Evolutionary conservation across 1,140 invertebrate species (phyloP).

Genomic region (Bicyclus anynana): DNA sequence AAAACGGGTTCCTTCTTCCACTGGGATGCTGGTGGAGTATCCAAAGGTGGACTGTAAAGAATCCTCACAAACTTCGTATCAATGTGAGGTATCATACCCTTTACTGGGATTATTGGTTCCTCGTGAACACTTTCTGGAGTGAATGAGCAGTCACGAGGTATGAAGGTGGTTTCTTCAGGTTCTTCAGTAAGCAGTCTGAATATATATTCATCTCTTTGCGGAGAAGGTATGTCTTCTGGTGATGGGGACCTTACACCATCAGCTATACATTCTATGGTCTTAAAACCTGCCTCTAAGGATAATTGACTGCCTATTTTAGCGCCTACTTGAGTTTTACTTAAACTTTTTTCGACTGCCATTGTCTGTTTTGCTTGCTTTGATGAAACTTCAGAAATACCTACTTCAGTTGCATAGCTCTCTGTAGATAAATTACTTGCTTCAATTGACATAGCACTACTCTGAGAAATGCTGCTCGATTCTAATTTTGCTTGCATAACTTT

Average conservation of each 20-base stretch:
- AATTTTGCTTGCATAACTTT: not conserved
- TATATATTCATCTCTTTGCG: constrained; percentile 66
- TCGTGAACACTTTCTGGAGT: constrained; percentile 39
- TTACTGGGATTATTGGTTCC: constrained; percentile 62
- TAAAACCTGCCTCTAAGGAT: not conserved
- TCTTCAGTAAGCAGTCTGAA: constrained; percentile 57
- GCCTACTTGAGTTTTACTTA: not conserved
- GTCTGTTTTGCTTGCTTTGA: not conserved
- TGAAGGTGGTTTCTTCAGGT: constrained; percentile 38
- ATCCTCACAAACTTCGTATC: constrained; percentile 48
- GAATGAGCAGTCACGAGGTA: constrained; percentile 40
- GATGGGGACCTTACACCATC: constrained; percentile 31
- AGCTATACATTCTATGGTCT: not conserved
- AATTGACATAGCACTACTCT: not conserved
- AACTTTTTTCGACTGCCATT: not conserved
- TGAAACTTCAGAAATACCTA: not conserved
- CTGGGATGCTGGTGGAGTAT: constrained; percentile 41
- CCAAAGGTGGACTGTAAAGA: constrained; percentile 50
- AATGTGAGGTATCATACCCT: constrained; percentile 57
- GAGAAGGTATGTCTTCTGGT: constrained; percentile 38
- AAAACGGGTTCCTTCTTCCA: constrained; percentile 29
- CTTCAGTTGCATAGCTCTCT: not conserved
- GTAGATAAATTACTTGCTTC: not conserved
- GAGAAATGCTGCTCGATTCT: not conserved
- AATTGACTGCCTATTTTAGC: not conserved